Evolutionary conservation across 2,888 invertebrate species (phyloP).

Genomic region (Protula sp.): DNA sequence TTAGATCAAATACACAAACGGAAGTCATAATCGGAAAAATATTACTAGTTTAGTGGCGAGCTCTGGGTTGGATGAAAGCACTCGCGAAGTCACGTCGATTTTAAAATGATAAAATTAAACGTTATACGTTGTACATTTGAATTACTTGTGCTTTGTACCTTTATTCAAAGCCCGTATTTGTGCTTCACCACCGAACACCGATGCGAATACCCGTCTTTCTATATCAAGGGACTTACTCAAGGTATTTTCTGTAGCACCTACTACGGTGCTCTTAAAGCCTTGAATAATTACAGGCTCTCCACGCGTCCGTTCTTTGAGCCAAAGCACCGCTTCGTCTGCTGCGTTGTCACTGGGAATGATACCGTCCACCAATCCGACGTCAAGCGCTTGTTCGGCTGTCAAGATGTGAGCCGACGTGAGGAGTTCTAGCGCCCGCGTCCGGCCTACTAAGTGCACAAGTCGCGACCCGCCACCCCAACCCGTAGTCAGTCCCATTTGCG

Average conservation of each 20-base stretch:
- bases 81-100: too few relatives aligned
- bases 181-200: not conserved
- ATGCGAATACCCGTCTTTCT: not conserved
- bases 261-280: not conserved
- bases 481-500: conserved; percentile 56
- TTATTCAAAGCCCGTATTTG: not conserved
- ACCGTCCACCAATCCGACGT: conserved; percentile 53
- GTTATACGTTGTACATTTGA: too few relatives aligned
- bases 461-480: conserved; percentile 58
- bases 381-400: conserved; percentile 44
- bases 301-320: not conserved
- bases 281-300: not conserved
- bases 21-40: too few relatives aligned
- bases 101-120: too few relatives aligned
- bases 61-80: too few relatives aligned
- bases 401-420: conserved; percentile 45
- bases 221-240: not conserved
- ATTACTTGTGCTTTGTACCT: not conserved
- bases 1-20: too few relatives aligned
- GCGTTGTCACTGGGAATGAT: conserved; percentile 29
- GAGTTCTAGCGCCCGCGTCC: conserved; percentile 53
- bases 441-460: conserved; percentile 53
- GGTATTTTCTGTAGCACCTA: not conserved
- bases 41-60: too few relatives aligned
- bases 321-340: not conserved